These are phyloP conservation scores for Digitonthophagus gazella DNA, from an alignment of 2,888 invertebrate genomes.

Conservation along the genomic window DNA sequence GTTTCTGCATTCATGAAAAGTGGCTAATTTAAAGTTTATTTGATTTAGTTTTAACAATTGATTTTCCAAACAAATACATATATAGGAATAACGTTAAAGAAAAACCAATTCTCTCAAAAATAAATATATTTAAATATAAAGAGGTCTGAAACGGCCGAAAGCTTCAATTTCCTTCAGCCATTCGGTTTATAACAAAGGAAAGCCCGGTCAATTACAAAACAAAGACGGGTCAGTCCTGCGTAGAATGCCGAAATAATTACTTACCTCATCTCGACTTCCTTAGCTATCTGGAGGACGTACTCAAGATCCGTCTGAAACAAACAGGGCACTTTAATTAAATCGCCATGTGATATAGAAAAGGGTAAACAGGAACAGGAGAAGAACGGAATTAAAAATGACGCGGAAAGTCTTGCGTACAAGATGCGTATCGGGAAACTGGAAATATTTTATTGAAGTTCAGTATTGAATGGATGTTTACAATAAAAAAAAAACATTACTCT, in stretches of 20 bases:
- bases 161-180: neutral
- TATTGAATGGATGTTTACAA: neutral
- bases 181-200: neutral
- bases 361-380: neutral
- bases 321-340: conserved; percentile 30
- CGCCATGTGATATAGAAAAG: neutral
- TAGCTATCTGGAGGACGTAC: conserved; percentile 71
- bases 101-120: too few species aligned
- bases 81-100: too few species aligned
- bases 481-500: neutral
- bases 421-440: conserved; percentile 1
- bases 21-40: neutral
- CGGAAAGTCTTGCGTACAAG: neutral
- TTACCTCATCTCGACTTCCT: conserved; percentile 73
- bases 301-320: conserved; percentile 67
- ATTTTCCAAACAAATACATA: too few species aligned
- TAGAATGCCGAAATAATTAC: conserved; percentile 37
- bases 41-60: neutral
- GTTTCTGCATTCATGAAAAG: too few species aligned
- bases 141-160: neutral
- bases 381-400: neutral
- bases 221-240: neutral
- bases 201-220: neutral
- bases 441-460: conserved; percentile 7
- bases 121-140: neutral